Evolutionary conservation across 2,113 vertebrate genomes (phyloP), one percentile per base, ranked within the genome.

Genomic region (Halichoerus grypus): DNA sequence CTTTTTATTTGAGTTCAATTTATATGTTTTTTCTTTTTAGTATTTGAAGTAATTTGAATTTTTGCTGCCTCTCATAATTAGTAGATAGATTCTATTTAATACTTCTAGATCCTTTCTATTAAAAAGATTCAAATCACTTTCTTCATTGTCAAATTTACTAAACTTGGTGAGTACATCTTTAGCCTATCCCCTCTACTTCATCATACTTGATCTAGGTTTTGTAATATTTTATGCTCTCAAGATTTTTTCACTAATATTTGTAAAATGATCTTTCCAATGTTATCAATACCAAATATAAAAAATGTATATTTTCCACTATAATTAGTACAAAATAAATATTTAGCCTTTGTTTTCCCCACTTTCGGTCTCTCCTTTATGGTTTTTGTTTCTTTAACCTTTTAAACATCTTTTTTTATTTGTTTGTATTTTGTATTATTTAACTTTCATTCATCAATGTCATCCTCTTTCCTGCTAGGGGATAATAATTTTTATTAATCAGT

Each of bases 41-140:
- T 51, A 67, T 69, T 91, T 77, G 42, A 88, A 91, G 65, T 83
- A 71, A 81, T 94, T 76, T 83, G 36, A 83, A 14, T 69, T 67
- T 76, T 91, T 46, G 6, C 16, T 59, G 1, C 33, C 3, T 67
- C 11, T 49, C 46, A 24, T 53, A 79, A 94, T 53, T 86, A 67
- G 26, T 57, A 93, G 28, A 55, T 65, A 90, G 51, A 13, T 88
- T 88, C 49, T 76, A 28, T 31, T 61, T 94, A 94, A 31, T 69
- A 76, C 22, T 76, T 26, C 21, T 36, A 87, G 39, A 57, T 74
- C 33, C 19, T 84, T 72, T 36, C 22, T 80, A 57, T 72, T 28
- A 57, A 67, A 65, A 53, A n/a, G 7, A 63, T 46, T 57, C 65
- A 26, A 92, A 84, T 28, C 13, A 72, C 21, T 74, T 39, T 9